Evolutionary conservation across 2,797 vertebrate species (phyloP).

Genomic region (Tragopan temminckii): DNA sequence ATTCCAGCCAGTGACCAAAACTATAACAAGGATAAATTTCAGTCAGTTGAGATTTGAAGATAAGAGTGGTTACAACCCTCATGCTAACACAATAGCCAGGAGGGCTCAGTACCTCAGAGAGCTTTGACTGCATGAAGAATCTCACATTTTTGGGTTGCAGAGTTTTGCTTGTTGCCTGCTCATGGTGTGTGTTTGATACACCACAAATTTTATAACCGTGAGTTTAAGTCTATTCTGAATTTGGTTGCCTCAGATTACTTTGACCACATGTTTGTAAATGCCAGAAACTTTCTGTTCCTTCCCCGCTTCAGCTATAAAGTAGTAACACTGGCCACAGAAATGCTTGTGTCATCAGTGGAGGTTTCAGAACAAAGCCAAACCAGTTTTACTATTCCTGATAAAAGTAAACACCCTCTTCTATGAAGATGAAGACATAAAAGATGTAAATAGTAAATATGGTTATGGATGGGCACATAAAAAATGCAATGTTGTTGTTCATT

Average conservation of each 20-base stretch:
- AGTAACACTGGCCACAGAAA: neutral
- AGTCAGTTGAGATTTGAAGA: neutral
- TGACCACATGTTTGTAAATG: neutral
- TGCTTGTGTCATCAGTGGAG: neutral
- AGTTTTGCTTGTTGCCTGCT: neutral
- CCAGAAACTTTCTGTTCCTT: neutral
- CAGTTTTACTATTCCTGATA: neutral
- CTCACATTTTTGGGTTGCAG: neutral
- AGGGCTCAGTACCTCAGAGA: fast-evolving
- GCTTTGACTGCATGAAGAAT: neutral
- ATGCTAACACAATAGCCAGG: neutral
- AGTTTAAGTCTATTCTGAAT: neutral
- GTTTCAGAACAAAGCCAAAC: constrained; percentile 5
- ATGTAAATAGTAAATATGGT: constrained; percentile 19
- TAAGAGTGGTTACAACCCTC: neutral
- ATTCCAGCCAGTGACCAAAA: neutral
- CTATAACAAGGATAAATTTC: neutral
- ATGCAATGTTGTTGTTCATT: constrained; percentile 37
- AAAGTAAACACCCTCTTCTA: neutral
- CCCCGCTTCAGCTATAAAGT: neutral
- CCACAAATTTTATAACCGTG: neutral
- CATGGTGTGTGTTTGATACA: neutral
- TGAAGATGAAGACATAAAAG: neutral
- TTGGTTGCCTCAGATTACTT: neutral
- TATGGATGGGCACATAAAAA: constrained; percentile 48